Percentiles rank a stretch among this genome's conserved stretches.
These are phyloP conservation scores for Branchellion lobata DNA, from an alignment of 2,888 invertebrate genomes.

Conservation along the genomic window DNA sequence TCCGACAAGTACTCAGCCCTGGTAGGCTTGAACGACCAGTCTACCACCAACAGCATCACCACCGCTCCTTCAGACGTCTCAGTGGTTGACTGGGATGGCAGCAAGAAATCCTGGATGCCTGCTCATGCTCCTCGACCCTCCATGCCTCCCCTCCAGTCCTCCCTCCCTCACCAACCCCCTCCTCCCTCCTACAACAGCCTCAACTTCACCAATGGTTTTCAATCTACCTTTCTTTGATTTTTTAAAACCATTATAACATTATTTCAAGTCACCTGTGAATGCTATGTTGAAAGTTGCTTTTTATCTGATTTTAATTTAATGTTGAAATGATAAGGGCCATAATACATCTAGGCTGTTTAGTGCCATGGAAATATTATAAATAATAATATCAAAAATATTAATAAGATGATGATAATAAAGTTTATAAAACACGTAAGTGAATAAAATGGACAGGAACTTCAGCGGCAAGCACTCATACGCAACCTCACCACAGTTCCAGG, in stretches of 20 bases:
- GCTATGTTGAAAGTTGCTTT: too few species aligned
- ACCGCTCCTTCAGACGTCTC: conserved; percentile 11
- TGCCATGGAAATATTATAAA: too few species aligned
- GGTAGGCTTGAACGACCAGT: conserved; percentile 80
- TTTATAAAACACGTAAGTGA: too few species aligned
- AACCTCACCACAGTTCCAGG: background rate
- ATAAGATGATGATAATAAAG: too few species aligned
- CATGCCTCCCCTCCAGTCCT: background rate
- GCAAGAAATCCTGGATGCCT: conserved; percentile 15
- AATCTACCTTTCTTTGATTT: background rate
- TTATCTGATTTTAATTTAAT: background rate
- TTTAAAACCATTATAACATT: too few species aligned
- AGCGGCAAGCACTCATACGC: too few species aligned
- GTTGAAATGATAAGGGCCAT: background rate
- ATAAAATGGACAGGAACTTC: too few species aligned
- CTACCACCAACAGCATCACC: conserved; percentile 55
- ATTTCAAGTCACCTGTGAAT: too few species aligned
- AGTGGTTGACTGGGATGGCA: conserved; percentile 49
- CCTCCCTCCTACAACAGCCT: conserved; percentile 31
- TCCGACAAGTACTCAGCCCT: conserved; percentile 88
- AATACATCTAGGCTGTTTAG: too few species aligned
- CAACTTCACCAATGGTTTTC: conserved; percentile 7
- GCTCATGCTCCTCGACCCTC: background rate
- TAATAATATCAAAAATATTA: too few species aligned
- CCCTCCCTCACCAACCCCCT: background rate